A percentile compares a stretch with the other conserved stretches of the same genome.
Evolutionary conservation across 2,113 vertebrate genomes (phyloP).

Genomic region (Antechinus flavipes): DNA sequence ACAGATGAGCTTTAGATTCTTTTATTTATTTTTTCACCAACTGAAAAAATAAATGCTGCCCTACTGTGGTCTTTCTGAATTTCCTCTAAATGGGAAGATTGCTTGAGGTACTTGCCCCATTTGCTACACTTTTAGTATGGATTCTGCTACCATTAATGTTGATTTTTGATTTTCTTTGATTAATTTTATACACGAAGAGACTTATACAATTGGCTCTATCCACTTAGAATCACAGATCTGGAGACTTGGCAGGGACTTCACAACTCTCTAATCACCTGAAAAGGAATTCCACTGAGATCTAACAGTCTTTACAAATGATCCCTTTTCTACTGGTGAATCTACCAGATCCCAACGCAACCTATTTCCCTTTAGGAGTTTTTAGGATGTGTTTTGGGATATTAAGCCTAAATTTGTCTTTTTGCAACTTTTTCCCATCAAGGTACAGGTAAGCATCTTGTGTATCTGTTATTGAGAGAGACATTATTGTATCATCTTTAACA

Average conservation of each 20-base stretch:
- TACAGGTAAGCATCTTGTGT: background rate
- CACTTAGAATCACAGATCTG: background rate
- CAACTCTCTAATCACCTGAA: background rate
- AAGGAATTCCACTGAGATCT: background rate
- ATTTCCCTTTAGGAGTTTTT: background rate
- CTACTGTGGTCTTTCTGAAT: background rate
- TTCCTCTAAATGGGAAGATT: background rate
- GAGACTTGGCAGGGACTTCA: background rate
- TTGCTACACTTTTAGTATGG: background rate
- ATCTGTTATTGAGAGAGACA: background rate
- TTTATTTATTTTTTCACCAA: background rate
- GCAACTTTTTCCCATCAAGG: background rate
- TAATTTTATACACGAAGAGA: background rate
- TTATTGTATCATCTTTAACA: background rate
- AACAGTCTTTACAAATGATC: background rate
- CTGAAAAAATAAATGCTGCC: background rate
- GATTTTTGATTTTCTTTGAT: background rate
- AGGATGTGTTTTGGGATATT: background rate
- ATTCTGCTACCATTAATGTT: background rate
- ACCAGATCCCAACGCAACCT: background rate
- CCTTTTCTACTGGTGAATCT: background rate
- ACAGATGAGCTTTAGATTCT: background rate
- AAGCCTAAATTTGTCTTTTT: background rate
- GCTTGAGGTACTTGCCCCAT: background rate
- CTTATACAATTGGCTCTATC: background rate